Evolutionary conservation across 2,113 vertebrate genomes (phyloP).

Genomic region (Zapus hudsonius): DNA sequence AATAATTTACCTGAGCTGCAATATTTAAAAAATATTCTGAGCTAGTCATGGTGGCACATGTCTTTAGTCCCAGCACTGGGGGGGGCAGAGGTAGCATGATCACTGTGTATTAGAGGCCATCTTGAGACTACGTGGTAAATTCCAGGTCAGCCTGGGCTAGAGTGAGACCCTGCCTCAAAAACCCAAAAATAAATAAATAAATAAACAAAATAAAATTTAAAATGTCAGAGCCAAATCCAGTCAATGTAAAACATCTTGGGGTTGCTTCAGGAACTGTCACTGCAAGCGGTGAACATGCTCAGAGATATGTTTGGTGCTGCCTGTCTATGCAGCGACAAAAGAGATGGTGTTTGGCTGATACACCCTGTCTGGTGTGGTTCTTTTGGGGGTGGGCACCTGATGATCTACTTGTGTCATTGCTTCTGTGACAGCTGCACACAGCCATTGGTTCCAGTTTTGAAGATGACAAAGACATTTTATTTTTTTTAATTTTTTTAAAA

Average conservation of each 20-base stretch:
- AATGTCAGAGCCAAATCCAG: not conserved
- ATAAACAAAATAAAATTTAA: too few relatives aligned
- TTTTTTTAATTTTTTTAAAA: too few relatives aligned
- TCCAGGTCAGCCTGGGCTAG: too few relatives aligned
- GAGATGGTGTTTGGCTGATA: not conserved
- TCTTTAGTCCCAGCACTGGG: too few relatives aligned
- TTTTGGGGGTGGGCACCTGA: not conserved
- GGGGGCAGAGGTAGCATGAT: too few relatives aligned
- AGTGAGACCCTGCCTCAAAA: too few relatives aligned
- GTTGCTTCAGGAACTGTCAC: not conserved
- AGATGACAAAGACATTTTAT: not conserved
- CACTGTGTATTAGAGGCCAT: too few relatives aligned
- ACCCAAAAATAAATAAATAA: too few relatives aligned
- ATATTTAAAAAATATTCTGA: too few relatives aligned
- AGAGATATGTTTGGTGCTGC: not conserved
- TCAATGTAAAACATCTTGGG: not conserved
- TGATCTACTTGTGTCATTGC: not conserved
- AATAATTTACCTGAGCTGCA: not conserved
- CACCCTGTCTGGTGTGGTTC: not conserved
- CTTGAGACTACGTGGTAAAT: too few relatives aligned
- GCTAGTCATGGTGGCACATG: too few relatives aligned
- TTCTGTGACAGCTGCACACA: not conserved
- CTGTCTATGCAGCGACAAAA: too few relatives aligned
- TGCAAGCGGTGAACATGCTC: not conserved
- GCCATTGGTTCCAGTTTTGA: not conserved